Evolutionary conservation across 2,797 vertebrate species (phyloP), one percentile per base, ranked within the genome.

Genomic region (Brachymystax lenok): DNA sequence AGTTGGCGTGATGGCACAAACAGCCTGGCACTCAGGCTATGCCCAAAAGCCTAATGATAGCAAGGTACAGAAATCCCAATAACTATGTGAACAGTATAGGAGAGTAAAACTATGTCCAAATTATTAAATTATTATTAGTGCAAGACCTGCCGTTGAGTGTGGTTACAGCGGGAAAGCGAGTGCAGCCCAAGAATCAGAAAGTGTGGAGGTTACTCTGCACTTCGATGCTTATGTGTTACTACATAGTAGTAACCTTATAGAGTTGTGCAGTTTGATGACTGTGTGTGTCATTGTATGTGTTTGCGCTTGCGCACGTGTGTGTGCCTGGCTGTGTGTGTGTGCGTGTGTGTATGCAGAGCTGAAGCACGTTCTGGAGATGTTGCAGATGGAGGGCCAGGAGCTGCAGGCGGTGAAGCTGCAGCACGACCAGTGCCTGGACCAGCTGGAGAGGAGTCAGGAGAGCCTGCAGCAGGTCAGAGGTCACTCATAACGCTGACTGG

Each of bases 331-430:
- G 16, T 54, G 13, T 73, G 50, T 67, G 27, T 81, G 19, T 51
- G 40, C 75, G n/a, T 80, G 3, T 70, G 12, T 82, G 61, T 69
- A 10, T 75, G 16, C 74, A 96, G 96, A 96, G 81, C 84, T 96
- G 73, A 95, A 94, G 78, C 92, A 89, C 27, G 77, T 95, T 74
- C 84, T 95, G 84, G 95, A 95, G 87, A 93, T 90, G 87, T 66
- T 95, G 73, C 91, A 94, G 64, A 85, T 95, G 77, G 94, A 95
- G 87, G 93, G 81, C n/a, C 90, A 77, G 5, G 91, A 95, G 51
- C 89, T 96, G 0, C 86, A 94, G 69, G 82, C 84, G 59, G 69
- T 96, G 81, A 95, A 92, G 71, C 74, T 92, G 0, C 94, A 95
- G 3, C 94, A 91, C 4, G 84, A 92, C 7, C 93, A 95, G 75